phyloP scores from a whole-genome alignment of 1,140 invertebrate genomes.

The Drosophila miranda region DNA sequence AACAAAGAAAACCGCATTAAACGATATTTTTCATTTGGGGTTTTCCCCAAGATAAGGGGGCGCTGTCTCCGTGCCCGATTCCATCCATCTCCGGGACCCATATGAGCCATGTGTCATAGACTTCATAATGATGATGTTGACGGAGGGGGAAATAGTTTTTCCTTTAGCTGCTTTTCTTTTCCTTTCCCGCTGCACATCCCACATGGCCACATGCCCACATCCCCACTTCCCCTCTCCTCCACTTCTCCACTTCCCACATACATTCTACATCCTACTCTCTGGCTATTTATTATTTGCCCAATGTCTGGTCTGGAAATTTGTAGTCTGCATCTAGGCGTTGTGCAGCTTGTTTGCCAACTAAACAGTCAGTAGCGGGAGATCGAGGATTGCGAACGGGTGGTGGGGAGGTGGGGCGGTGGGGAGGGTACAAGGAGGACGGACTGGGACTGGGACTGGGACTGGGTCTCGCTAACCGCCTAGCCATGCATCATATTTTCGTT shows the following conservation, averaged over 20 bases:
- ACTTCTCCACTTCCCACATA: too few relatives aligned
- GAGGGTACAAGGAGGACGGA: too few relatives aligned
- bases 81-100: not conserved
- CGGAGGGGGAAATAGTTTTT: constrained; percentile 39
- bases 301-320: constrained; percentile 38
- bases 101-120: constrained; percentile 42
- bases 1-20: constrained; percentile 16
- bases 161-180: not conserved
- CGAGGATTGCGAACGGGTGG: not conserved
- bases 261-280: not conserved
- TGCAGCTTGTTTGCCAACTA: constrained; percentile 39
- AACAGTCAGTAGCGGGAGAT: constrained; percentile 13
- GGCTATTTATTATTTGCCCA: constrained; percentile 43
- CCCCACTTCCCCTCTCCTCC: too few relatives aligned
- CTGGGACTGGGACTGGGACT: not conserved
- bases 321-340: constrained; percentile 21
- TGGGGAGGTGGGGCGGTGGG: too few relatives aligned
- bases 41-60: not conserved
- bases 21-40: constrained; percentile 40
- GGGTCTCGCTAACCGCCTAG: constrained; percentile 11
- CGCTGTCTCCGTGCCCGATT: too few relatives aligned
- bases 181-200: constrained; percentile 3
- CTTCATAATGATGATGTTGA: constrained; percentile 54
- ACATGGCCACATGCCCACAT: too few relatives aligned
- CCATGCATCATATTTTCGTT: constrained; percentile 43